phyloP scores from a whole-genome alignment of 2,888 invertebrate species.

The Dendrolimus houi region DNA sequence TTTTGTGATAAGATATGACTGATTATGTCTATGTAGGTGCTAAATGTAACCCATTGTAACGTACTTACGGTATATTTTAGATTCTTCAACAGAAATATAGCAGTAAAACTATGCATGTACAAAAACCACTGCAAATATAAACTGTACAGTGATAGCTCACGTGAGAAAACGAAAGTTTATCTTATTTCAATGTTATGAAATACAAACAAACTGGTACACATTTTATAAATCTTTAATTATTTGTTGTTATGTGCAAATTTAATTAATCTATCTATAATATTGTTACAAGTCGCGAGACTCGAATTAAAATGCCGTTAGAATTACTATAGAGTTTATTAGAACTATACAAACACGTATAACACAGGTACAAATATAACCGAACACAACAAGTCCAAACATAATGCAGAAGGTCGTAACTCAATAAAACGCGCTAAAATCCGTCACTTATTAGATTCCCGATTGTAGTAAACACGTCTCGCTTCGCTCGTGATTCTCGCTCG shows the following conservation, averaged over 20 bases:
- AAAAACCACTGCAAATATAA: not conserved
- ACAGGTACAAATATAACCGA: too few species aligned
- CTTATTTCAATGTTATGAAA: not conserved
- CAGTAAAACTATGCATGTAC: not conserved
- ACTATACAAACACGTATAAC: too few species aligned
- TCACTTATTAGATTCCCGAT: too few species aligned
- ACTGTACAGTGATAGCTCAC: constrained; percentile 4
- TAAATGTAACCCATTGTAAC: not conserved
- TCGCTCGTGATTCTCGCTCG: too few species aligned
- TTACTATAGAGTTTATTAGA: too few species aligned
- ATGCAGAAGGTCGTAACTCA: too few species aligned
- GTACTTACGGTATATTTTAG: constrained; percentile 6
- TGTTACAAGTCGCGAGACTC: too few species aligned
- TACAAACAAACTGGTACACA: not conserved
- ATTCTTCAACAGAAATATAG: not conserved
- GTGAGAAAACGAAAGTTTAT: constrained; percentile 18
- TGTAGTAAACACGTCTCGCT: too few species aligned
- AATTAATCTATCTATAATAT: not conserved
- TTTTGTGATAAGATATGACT: constrained; percentile 42
- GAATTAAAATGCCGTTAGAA: too few species aligned
- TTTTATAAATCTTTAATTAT: not conserved
- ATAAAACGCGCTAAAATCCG: too few species aligned
- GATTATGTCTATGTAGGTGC: constrained; percentile 19
- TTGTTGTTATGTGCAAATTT: not conserved
- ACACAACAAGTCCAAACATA: too few species aligned